A percentile compares a stretch with the other conserved stretches of the same genome.
Conservation (phyloP, 2,113 vertebrate species). For the Ochotona princeps region DNA sequence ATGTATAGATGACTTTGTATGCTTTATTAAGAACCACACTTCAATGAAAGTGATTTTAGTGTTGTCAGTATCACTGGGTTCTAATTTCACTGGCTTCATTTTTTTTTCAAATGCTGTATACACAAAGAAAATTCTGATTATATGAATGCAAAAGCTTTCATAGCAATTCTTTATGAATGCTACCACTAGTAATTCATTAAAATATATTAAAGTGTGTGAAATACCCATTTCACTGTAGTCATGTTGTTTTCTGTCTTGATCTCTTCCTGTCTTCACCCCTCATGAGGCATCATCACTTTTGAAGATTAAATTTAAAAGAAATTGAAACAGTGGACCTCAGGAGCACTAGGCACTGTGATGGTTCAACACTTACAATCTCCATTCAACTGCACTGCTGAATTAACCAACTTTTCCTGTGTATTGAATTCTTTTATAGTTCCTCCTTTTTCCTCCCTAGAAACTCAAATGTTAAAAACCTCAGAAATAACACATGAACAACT, state of each 20-base stretch:
- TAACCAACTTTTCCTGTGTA: conserved; percentile 19
- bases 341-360: not conserved
- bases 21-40: not conserved
- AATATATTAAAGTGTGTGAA: not conserved
- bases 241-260: not conserved
- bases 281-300: not conserved
- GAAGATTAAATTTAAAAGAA: conserved; percentile 24
- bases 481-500: not conserved
- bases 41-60: not conserved
- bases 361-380: conserved; percentile 27
- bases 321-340: not conserved
- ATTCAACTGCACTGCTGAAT: conserved; percentile 30
- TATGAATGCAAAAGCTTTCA: not conserved
- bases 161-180: not conserved
- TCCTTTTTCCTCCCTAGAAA: conserved; percentile 28
- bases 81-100: not conserved
- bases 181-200: not conserved
- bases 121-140: not conserved
- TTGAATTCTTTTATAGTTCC: not conserved
- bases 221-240: not conserved
- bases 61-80: not conserved
- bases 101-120: not conserved
- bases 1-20: not conserved
- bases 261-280: not conserved
- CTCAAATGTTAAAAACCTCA: not conserved